Evolutionary conservation across 2,113 vertebrate species (phyloP), one percentile per base, ranked within the genome.

Genomic region (Cyphomyrus plagiostoma): DNA sequence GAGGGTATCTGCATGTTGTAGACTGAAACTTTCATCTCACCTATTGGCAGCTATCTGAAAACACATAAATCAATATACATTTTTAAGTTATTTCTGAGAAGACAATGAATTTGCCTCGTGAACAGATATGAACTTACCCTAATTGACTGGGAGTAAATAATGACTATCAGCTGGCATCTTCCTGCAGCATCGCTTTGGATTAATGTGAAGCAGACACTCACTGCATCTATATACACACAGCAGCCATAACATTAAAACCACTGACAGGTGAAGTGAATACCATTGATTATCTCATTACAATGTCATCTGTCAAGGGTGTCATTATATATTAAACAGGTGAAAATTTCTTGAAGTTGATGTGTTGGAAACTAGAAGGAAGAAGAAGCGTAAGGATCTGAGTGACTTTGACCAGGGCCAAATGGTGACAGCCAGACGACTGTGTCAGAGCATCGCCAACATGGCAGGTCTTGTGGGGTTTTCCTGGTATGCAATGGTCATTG

Each of bases 21-120:
- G 15, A 50, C 50, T 87, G 49, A 87, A 52, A n/a, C 48, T 86
- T n/a, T 26, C n/a, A 87, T 87, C 26, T 87, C 26, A 53, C 26
- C 50, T 87, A 56, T 53, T 35, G 50, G 26, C 85, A 52, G 50
- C 48, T 87, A 87, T 56, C 8, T 53, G 50, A 49, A 30, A 19
- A 87, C 23, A 35, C 49, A 53, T 52, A 35, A 53, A 87, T 87
- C 26, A 87, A 87, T 48, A 86, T 50, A 49, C 83, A 50, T 86
- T 86, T 49, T 86, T 7, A 49, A 50, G 48, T 50, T 86, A 50
- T 49, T 50, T 86, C 48, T 13, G 45, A 50, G 23, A 11, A 50
- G 45, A 86, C 82, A 49, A 13, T 49, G 82, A 85, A 23, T 85
- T 84, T n/a, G 4, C 48, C 45, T 48, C 42, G 26, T 85, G 9